Evolutionary conservation across 2,797 vertebrate species (phyloP).

Genomic region (Odontamblyopus rebecca): DNA sequence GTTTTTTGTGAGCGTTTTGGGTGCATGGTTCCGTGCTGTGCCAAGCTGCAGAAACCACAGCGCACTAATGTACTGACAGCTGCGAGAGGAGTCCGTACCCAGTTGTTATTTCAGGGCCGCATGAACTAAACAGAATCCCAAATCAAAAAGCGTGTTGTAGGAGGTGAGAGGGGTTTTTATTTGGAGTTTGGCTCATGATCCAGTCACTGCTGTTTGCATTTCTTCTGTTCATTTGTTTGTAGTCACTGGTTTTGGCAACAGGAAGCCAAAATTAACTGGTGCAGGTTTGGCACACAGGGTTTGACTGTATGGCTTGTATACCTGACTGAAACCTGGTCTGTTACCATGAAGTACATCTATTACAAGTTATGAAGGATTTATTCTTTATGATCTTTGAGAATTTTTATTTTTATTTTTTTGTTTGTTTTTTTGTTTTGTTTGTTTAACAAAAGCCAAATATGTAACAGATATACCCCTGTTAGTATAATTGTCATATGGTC

Average conservation of each 20-base stretch:
- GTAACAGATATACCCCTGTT: neutral
- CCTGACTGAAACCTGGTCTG: neutral
- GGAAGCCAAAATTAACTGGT: slow-evolving; percentile 38
- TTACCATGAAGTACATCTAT: neutral
- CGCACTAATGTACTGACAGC: slow-evolving; percentile 17
- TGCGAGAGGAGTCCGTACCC: slow-evolving; percentile 1
- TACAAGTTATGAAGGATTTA: neutral
- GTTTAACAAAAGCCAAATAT: neutral
- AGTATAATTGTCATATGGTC: neutral
- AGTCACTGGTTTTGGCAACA: slow-evolving; percentile 30
- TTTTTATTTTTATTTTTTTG: neutral
- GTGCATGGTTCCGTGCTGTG: slow-evolving; percentile 21
- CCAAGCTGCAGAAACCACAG: slow-evolving; percentile 20
- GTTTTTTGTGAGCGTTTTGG: slow-evolving; percentile 24
- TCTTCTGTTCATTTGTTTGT: slow-evolving; percentile 49
- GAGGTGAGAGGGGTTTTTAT: slow-evolving; percentile 15
- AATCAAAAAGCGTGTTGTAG: slow-evolving; percentile 13
- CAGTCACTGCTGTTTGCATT: slow-evolving; percentile 40
- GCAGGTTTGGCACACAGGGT: neutral
- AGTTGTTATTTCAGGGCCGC: slow-evolving; percentile 14
- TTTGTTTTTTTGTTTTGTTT: too few relatives aligned
- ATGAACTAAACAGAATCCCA: slow-evolving; percentile 18
- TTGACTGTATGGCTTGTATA: neutral
- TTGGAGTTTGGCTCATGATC: slow-evolving; percentile 32
- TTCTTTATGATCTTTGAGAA: neutral